Evolutionary conservation across 2,113 vertebrate genomes (phyloP), one percentile per base, ranked within the genome.

Genomic region (Rhadina sibilatrix): DNA sequence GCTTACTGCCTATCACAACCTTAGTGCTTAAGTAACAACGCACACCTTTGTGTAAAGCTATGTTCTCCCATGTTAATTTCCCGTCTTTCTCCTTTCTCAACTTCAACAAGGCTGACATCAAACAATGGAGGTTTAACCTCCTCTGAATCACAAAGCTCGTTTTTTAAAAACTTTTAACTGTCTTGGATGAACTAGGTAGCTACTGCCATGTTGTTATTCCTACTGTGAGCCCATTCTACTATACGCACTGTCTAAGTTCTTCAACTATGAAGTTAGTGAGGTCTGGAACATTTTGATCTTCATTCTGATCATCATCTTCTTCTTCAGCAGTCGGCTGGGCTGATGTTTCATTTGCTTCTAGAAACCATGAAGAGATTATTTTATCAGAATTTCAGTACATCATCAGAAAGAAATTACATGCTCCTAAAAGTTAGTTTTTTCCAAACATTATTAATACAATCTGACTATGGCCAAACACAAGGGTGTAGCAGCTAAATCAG

Each of bases 261-360:
- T 99, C 99, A 49, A 99, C 95, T 71, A 92, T 94, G 96, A 99
- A 99, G 97, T 98, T 97, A 27, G 99, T 99, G 91, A 99, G 97
- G 96, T 99, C 99, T 31, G 99, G 99, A 65, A 99, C 83, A 83
- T 99, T 97, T 1, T 99, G 98, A 61, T 99, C 99, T 53, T 99
- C 99, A 21, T 97, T 98, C 86, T 98, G 98, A 72, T 99, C 99
- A 42, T 99, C 99, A 52, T 99, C 99, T 28, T 98, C 98, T 90
- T 98, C 98, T 30, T 94, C 66, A 85, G 96, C 46, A 57, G 96
- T 59, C 20, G 98, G 97, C 4, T 97, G 98, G 35, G 96, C n/a
- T 5, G 94, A 83, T 21, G 94, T 72, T 95, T 98, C 98, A 15
- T 95, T 97, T 5, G 97, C 95, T 96, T 99, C 98, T 99, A 78